Percentiles rank a stretch among this genome's conserved stretches.
These are phyloP conservation scores for Saturnia japonica DNA, from an alignment of 2,888 invertebrate genomes.

Conservation along the genomic window DNA sequence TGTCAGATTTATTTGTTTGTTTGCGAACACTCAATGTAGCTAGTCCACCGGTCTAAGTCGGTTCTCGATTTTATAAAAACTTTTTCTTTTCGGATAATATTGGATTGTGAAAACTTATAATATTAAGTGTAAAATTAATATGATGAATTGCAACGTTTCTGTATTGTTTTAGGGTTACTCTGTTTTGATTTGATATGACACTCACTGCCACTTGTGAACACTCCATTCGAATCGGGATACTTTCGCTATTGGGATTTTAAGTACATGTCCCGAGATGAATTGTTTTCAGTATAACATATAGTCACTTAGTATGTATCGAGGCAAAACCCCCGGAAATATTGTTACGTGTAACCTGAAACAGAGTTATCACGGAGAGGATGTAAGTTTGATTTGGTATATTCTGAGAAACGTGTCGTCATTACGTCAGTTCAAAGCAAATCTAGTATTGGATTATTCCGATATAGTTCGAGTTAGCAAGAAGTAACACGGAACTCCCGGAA, in stretches of 20 bases:
- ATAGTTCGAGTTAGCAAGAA: not conserved
- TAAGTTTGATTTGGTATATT: not conserved
- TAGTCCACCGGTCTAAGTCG: not conserved
- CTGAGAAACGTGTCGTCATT: not conserved
- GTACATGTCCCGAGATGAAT: not conserved
- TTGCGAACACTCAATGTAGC: not conserved
- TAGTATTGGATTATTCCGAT: not conserved
- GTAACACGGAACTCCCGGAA: not conserved
- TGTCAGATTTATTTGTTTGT: slow-evolving; percentile 5
- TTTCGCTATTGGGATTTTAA: not conserved
- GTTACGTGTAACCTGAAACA: not conserved
- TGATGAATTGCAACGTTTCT: not conserved
- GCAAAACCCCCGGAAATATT: not conserved
- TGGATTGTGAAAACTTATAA: not conserved
- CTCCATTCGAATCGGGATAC: no score
- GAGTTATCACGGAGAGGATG: not conserved
- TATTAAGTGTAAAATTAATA: not conserved
- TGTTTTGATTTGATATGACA: no score
- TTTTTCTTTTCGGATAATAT: not conserved
- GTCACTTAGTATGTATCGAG: not conserved
- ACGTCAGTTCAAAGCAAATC: not conserved
- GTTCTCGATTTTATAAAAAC: not conserved
- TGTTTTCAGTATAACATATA: not conserved
- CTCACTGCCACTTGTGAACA: no score
- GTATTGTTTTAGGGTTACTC: not conserved